A percentile compares a stretch with the other conserved stretches of the same genome.
Evolutionary conservation across 2,797 vertebrate species (phyloP).

Genomic region (Phaenicophaeus curvirostris): DNA sequence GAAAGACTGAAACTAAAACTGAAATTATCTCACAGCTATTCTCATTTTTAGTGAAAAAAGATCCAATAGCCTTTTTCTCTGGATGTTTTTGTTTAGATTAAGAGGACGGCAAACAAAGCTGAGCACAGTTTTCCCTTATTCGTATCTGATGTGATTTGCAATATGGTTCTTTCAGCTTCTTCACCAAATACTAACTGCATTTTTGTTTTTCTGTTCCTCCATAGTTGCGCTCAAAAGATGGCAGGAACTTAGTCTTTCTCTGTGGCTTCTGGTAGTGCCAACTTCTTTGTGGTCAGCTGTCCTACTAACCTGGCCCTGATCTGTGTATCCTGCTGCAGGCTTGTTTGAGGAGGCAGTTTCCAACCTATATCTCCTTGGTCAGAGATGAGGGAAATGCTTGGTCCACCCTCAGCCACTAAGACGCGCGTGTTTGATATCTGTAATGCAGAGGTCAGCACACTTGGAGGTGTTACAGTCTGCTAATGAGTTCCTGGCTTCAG

Average conservation of each 20-base stretch:
- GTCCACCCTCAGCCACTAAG: not conserved
- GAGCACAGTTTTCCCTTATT: not conserved
- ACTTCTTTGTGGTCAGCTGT: not conserved
- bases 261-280: not conserved
- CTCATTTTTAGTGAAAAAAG: not conserved
- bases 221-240: not conserved
- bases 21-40: not conserved
- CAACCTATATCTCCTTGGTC: not conserved
- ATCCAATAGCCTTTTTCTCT: not conserved
- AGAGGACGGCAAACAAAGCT: not conserved
- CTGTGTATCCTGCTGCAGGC: not conserved
- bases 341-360: not conserved
- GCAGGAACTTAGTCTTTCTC: not conserved
- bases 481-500: not conserved
- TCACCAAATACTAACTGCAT: not conserved
- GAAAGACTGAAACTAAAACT: not conserved
- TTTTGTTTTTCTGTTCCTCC: not conserved
- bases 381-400: not conserved
- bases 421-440: fast-evolving
- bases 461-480: not conserved
- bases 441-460: not conserved
- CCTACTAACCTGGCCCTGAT: not conserved
- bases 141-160: not conserved
- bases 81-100: not conserved
- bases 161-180: not conserved